Conservation (phyloP, 2,113 vertebrate genomes). For the Indri indri region DNA sequence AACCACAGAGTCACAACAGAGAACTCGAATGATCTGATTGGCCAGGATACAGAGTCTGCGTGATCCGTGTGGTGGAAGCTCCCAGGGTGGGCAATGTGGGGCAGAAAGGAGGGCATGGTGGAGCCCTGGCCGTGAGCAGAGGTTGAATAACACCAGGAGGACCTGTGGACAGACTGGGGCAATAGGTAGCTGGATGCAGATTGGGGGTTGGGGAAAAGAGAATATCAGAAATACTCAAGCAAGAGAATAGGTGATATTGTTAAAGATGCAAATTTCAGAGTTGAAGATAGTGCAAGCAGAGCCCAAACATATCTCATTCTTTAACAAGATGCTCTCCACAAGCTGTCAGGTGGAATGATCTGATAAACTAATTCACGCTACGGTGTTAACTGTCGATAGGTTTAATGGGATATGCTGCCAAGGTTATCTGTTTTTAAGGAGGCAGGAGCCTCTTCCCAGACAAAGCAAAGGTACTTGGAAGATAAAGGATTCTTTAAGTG, state of each 20-base stretch:
- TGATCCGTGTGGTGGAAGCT: too few species aligned
- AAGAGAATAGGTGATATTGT: background rate
- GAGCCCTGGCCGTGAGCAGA: background rate
- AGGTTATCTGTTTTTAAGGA: background rate
- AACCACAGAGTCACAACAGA: background rate
- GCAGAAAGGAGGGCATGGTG: background rate
- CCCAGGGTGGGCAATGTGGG: background rate
- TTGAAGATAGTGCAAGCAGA: background rate
- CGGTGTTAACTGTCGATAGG: background rate
- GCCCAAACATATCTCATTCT: background rate
- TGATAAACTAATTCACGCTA: background rate
- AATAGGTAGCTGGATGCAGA: accelerated
- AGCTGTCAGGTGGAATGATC: background rate
- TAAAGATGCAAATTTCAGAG: background rate
- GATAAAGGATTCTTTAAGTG: background rate
- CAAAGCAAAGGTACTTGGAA: background rate
- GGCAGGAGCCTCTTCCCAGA: background rate
- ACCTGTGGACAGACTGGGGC: too few species aligned
- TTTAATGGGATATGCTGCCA: background rate
- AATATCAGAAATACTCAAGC: background rate
- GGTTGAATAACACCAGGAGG: background rate
- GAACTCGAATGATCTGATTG: background rate
- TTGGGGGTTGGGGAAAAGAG: background rate
- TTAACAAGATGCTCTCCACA: background rate
- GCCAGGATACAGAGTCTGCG: background rate